Evolutionary conservation across 2,113 vertebrate genomes (phyloP), one percentile per base, ranked within the genome.

Genomic region (Halcyon senegalensis): DNA sequence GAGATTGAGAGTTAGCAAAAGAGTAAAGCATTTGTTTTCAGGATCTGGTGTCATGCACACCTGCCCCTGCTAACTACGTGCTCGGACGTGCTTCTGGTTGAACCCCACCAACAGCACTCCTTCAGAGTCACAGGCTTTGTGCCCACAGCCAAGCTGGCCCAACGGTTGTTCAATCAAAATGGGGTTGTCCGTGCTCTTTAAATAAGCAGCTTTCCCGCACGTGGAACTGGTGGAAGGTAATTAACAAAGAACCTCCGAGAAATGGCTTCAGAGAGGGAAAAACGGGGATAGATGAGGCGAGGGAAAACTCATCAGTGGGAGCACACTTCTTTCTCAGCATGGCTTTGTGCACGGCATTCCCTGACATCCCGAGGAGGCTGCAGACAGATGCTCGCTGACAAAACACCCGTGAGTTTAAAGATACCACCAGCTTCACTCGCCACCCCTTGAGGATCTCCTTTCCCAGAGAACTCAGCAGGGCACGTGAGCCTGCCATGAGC

Each of bases 311-410:
- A 50, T 16, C 63, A 70, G 39, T 3, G 35, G 48, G 24, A 58
- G 8, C 3, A 2, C 30, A 17, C 19, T 48, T 69, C 46, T 93
- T 82, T 76, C 50, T 17, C 59, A 51, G 2, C 1, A 1, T 9
- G 9, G 35, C 44, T 13, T 19, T 56, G 35, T 2, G 2, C 0
- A 0, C 3, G 2, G 18, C n/a, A 18, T 56, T 80, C 55, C 50
- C 58, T 62, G 70, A 74, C 20, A 64, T n/a, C 35, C 31, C 3
- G 0, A 56, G 50, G 37, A 86, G 39, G 11, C 27, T 72, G 76
- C 51, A 72, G 18, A 48, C 35, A 59, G 28, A 8, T 0, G 1
- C 50, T 31, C 1, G 0, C 46, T 67, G 64, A n/a, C 83, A 67
- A 83, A 83, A 67, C 0, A 0, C 51, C 33, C 0, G 1, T 18